Evolutionary conservation across 2,888 invertebrate species (phyloP).

Genomic region (Dolichopus griseipennis): DNA sequence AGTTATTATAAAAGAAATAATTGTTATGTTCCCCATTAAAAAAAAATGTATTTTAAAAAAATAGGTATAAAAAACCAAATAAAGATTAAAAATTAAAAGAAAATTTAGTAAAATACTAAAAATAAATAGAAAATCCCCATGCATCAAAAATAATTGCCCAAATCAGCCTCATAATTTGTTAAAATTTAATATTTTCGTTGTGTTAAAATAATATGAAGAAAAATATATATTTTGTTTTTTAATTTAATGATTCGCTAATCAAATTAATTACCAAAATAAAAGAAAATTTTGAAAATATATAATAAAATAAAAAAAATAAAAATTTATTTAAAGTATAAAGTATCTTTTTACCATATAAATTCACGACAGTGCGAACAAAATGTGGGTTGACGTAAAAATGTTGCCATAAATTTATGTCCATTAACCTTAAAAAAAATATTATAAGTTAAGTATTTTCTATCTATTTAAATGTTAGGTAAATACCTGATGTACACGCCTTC

Average conservation of each 20-base stretch:
- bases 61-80: not conserved
- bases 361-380: slow-evolving; percentile 99
- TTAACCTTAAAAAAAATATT: slow-evolving; percentile 49
- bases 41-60: slow-evolving; percentile 7
- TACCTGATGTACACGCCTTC: slow-evolving; percentile 92
- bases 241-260: not conserved
- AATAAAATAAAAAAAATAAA: slow-evolving; percentile 12
- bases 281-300: not conserved
- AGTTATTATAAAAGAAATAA: slow-evolving; percentile 15
- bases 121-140: slow-evolving; percentile 20
- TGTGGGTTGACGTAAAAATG: slow-evolving; percentile 95
- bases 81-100: not conserved
- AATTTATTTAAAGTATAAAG: not conserved
- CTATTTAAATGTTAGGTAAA: slow-evolving; percentile 14
- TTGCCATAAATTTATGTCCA: slow-evolving; percentile 99
- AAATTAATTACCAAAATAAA: slow-evolving; percentile 7
- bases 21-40: slow-evolving; percentile 11
- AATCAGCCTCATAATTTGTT: not conserved
- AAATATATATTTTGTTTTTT: not conserved
- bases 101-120: slow-evolving; percentile 8
- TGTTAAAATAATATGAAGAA: not conserved
- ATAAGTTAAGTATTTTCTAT: not conserved
- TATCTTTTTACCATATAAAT: slow-evolving; percentile 82
- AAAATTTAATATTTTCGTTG: not conserved
- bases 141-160: slow-evolving; percentile 16